A percentile compares a stretch with the other conserved stretches of the same genome.
phyloP scores from a whole-genome alignment of 1,140 invertebrate genomes.

The fruit fly (Drosophila melanogaster) region DNA sequence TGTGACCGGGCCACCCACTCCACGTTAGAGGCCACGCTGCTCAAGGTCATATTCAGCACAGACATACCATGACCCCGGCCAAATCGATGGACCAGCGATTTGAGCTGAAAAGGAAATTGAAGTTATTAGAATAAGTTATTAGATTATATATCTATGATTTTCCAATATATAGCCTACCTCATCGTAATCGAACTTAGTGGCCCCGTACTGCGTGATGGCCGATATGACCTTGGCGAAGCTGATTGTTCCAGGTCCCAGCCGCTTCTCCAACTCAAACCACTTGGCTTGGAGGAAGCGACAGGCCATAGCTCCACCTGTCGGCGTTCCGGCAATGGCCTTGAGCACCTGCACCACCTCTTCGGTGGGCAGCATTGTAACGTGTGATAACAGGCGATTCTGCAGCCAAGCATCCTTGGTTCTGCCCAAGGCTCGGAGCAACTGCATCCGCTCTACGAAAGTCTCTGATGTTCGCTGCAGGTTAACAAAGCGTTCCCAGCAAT shows the following conservation, averaged over 20 bases:
- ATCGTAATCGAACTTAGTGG: slow-evolving; percentile 89
- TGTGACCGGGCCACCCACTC: slow-evolving; percentile 84
- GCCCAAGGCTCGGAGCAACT: slow-evolving; percentile 89
- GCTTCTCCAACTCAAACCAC: slow-evolving; percentile 88
- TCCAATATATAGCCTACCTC: slow-evolving; percentile 85
- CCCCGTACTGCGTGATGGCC: slow-evolving; percentile 89
- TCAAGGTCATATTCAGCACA: slow-evolving; percentile 82
- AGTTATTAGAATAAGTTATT: background rate
- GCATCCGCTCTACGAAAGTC: slow-evolving; percentile 88
- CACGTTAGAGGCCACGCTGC: slow-evolving; percentile 83
- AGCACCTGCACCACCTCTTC: slow-evolving; percentile 90
- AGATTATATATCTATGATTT: too few relatives aligned
- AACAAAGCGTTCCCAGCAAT: slow-evolving; percentile 89
- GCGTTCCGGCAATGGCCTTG: slow-evolving; percentile 88
- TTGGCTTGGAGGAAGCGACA: slow-evolving; percentile 91
- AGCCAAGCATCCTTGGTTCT: slow-evolving; percentile 89
- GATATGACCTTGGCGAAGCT: slow-evolving; percentile 89
- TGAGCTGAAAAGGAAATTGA: slow-evolving; percentile 47
- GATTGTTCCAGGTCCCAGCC: slow-evolving; percentile 89
- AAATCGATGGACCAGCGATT: slow-evolving; percentile 82
- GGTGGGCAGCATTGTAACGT: slow-evolving; percentile 88
- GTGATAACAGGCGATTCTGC: slow-evolving; percentile 89
- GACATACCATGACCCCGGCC: slow-evolving; percentile 83
- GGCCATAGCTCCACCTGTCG: slow-evolving; percentile 88
- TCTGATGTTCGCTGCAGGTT: slow-evolving; percentile 85